Base-by-base conservation (phyloP, 2,113 vertebrate genomes). In the Lycaon pictus region DNA sequence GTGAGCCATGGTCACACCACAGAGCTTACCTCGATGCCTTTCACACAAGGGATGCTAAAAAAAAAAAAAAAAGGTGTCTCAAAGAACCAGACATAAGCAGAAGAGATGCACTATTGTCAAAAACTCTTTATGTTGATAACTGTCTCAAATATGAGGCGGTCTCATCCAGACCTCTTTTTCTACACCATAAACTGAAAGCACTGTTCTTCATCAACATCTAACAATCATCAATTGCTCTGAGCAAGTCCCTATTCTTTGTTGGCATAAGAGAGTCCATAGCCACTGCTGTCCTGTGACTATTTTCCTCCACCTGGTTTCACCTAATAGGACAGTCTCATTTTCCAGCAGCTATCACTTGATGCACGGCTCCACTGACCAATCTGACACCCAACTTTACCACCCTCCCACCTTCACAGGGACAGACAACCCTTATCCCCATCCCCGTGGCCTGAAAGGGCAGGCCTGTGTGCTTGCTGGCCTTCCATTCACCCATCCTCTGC, bases 391-490 rank as follows among this genome's bases (percentile, higher is more conserved):
- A 7, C 10, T 20, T 48, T 3, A 1, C 76, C 58, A 35, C 8
- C 53, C 32, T 0, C 62, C 72, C 32, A 25, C 32, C 63, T 74
- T 67, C 13, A 16, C n/a, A 35, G 25, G 48, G 51, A 81, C 27
- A 25, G 23, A 48, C 2, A 4, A 55, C 23, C 43, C 16, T 13
- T 0, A 13, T 17, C 23, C 51, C 29, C 15, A 0, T 3, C 27
- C 58, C 27, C 0, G 0, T 15, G 17, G 2, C 76, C 51, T 58
- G 29, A 48, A 48, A 62, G 27, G 63, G 13, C n/a, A 55, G 48
- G 27, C 4, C 1, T 79, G 16, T 1, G 1, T 22, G 17, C 27
- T 91, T 58, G 15, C 22, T 3, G 27, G 19, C 35, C 65, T 95
- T n/a, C 48, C 4, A 0, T 56, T 55, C 3, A 0, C 48, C 20